Conservation (phyloP, 2,888 invertebrate genomes). For the Eudasyphora cyanicolor region DNA sequence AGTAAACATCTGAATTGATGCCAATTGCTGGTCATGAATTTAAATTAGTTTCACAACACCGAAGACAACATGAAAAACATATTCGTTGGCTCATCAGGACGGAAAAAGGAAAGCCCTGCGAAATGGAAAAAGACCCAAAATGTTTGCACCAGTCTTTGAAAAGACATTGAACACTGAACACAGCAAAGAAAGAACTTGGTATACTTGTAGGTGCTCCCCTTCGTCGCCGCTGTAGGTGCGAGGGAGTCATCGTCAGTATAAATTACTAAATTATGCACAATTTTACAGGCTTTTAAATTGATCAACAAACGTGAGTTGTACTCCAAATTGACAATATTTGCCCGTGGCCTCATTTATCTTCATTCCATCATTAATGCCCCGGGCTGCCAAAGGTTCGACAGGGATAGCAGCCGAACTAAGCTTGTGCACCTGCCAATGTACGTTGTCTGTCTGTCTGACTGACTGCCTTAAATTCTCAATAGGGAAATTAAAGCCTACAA, state of each 20-base stretch:
- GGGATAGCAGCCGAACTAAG: too few species aligned
- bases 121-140: not conserved
- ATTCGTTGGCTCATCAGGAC: not conserved
- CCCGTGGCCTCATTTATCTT: constrained; percentile 7
- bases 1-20: constrained; percentile 52
- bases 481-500: constrained; percentile 41
- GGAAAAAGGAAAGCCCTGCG: too few species aligned
- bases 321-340: constrained; percentile 44
- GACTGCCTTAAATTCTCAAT: too few species aligned
- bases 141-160: constrained; percentile 5
- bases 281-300: constrained; percentile 59
- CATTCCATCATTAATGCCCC: constrained; percentile 24
- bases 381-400: not conserved
- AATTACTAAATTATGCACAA: constrained; percentile 56
- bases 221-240: not conserved
- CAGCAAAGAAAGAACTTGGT: not conserved
- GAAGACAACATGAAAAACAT: constrained; percentile 31
- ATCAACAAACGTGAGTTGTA: constrained; percentile 57
- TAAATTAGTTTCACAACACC: constrained; percentile 51
- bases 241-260: constrained; percentile 37
- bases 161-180: constrained; percentile 31
- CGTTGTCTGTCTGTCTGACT: too few species aligned
- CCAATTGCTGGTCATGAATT: constrained; percentile 60
- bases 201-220: constrained; percentile 4
- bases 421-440: not conserved